phyloP scores from a whole-genome alignment of 2,113 vertebrate species.

The Piprites chloris region DNA sequence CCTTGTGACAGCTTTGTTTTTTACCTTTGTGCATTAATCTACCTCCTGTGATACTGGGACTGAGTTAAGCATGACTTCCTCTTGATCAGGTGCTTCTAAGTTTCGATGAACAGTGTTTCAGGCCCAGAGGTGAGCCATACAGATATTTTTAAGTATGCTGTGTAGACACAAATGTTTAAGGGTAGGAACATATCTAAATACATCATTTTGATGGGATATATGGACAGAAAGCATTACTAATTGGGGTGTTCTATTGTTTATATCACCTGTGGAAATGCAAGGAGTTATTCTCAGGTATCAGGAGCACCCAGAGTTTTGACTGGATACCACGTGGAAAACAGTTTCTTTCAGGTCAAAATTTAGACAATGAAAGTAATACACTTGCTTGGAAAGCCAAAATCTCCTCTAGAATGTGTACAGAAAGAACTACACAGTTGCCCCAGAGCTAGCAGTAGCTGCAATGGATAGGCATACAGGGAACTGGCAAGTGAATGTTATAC shows the following conservation, averaged over 20 bases:
- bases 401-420: neutral
- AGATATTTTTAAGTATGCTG: neutral
- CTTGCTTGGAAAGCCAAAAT: neutral
- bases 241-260: neutral
- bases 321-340: neutral
- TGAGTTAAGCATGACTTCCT: neutral
- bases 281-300: neutral
- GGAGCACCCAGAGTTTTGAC: neutral
- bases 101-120: neutral
- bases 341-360: neutral
- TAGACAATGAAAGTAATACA: neutral
- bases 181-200: neutral
- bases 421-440: neutral
- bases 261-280: neutral
- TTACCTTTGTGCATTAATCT: neutral
- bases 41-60: neutral
- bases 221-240: neutral
- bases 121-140: neutral
- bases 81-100: neutral
- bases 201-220: neutral
- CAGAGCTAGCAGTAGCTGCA: conserved; percentile 18
- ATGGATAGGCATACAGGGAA: conserved; percentile 26
- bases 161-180: neutral
- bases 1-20: neutral
- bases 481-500: conserved; percentile 49